These are phyloP conservation scores for Cyrtonyx montezumae DNA, from an alignment of 2,113 vertebrate species.

Conservation along the genomic window DNA sequence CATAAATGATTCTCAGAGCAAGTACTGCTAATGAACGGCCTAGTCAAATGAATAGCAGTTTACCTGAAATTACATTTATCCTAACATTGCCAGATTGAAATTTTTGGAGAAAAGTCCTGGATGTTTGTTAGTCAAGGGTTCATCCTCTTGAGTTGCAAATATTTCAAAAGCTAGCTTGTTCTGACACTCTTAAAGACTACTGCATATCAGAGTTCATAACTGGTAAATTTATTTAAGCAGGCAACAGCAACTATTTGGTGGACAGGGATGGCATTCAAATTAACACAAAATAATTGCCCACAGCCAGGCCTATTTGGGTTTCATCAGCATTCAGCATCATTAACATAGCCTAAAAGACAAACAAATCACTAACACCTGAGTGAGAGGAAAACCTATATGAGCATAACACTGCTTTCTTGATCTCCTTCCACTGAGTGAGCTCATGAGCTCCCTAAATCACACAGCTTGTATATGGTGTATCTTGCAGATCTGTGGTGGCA, in stretches of 20 bases:
- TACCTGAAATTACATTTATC: not conserved
- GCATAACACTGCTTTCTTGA: not conserved
- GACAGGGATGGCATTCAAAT: not conserved
- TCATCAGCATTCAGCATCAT: conserved; percentile 7
- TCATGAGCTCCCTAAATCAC: conserved; percentile 12
- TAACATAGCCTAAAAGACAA: conserved; percentile 39
- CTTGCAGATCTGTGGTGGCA: conserved; percentile 11
- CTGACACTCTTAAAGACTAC: not conserved
- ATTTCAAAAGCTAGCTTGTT: not conserved
- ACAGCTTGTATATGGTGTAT: conserved; percentile 1
- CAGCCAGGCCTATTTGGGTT: conserved; percentile 35
- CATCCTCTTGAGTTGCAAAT: not conserved
- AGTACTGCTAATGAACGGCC: not conserved
- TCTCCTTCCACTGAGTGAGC: conserved; percentile 17
- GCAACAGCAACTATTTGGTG: not conserved
- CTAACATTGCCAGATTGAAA: not conserved
- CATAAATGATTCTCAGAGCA: not conserved
- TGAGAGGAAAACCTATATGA: not conserved
- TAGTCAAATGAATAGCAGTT: not conserved
- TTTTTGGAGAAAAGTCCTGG: not conserved
- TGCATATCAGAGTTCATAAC: not conserved
- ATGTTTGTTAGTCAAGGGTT: not conserved
- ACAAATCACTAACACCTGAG: conserved; percentile 63
- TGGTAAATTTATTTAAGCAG: not conserved
- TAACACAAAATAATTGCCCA: not conserved